Evolutionary conservation across 2,113 vertebrate species (phyloP).

Genomic region (Micronycteris hirsuta): DNA sequence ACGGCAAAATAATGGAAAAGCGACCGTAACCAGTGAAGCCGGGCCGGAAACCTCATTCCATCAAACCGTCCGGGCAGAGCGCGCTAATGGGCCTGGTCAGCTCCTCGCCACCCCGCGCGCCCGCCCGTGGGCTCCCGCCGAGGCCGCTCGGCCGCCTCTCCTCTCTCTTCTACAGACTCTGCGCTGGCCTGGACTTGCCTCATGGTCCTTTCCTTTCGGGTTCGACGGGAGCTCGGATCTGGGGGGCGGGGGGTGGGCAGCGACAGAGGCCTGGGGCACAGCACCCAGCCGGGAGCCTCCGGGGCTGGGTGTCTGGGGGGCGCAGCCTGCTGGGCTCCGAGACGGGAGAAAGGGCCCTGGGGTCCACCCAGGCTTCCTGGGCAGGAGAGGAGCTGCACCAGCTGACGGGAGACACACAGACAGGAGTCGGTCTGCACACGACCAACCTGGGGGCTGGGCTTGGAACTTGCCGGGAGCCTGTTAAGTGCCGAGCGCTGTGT

Average conservation of each 20-base stretch:
- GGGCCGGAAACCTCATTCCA: neutral
- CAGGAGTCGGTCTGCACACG: rapidly evolving
- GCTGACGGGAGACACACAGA: rapidly evolving
- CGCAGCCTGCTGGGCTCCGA: rapidly evolving
- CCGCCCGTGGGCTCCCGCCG: rapidly evolving
- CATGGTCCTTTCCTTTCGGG: rapidly evolving
- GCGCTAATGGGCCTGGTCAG: neutral
- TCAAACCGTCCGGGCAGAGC: neutral
- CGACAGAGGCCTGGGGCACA: too few relatives aligned
- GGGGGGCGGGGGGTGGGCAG: rapidly evolving
- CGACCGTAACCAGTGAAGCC: slow-evolving; percentile 8
- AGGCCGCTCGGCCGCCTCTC: rapidly evolving
- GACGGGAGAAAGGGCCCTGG: rapidly evolving
- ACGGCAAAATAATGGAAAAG: slow-evolving; percentile 53
- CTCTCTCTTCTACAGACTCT: rapidly evolving
- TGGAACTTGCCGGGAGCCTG: rapidly evolving
- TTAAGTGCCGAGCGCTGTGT: too few relatives aligned
- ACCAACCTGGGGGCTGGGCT: rapidly evolving
- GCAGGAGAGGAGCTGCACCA: rapidly evolving
- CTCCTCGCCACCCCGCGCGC: rapidly evolving
- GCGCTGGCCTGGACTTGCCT: rapidly evolving
- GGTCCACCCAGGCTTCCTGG: rapidly evolving
- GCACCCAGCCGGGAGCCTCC: neutral
- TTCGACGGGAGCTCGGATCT: too few relatives aligned
- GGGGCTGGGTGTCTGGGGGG: rapidly evolving